These are phyloP conservation scores for Myodes glareolus DNA, from an alignment of 2,113 vertebrate genomes.

Conservation along the genomic window DNA sequence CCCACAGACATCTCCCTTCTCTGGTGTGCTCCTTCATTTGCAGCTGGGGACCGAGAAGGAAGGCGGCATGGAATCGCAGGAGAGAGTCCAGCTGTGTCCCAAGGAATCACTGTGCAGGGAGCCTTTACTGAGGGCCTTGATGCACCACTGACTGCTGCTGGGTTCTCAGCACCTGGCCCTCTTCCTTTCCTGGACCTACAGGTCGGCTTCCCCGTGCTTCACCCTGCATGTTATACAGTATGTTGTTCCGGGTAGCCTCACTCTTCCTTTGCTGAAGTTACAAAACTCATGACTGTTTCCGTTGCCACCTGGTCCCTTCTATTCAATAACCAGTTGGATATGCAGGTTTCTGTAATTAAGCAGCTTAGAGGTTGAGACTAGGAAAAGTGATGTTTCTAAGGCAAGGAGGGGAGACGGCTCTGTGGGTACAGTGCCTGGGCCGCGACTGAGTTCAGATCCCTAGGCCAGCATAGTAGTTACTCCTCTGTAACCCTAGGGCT, in stretches of 20 bases:
- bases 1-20: not conserved
- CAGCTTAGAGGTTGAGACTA: not conserved
- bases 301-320: not conserved
- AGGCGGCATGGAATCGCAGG: not conserved
- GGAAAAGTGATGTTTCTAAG: not conserved
- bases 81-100: not conserved
- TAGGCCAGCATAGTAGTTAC: not conserved
- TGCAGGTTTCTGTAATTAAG: not conserved
- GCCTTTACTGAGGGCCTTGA: rapidly evolving
- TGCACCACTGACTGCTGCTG: rapidly evolving
- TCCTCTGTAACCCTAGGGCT: not conserved
- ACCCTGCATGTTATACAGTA: not conserved
- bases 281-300: not conserved
- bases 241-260: no score
- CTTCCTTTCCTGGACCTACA: rapidly evolving
- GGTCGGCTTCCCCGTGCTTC: rapidly evolving
- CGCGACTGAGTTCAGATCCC: no score
- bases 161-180: not conserved
- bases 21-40: not conserved
- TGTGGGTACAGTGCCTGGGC: no score
- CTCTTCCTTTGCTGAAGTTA: not conserved
- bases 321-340: not conserved
- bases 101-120: rapidly evolving
- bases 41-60: not conserved
- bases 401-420: not conserved